phyloP scores from a whole-genome alignment of 1,140 invertebrate species.

The Macrobrachium nipponense region DNA sequence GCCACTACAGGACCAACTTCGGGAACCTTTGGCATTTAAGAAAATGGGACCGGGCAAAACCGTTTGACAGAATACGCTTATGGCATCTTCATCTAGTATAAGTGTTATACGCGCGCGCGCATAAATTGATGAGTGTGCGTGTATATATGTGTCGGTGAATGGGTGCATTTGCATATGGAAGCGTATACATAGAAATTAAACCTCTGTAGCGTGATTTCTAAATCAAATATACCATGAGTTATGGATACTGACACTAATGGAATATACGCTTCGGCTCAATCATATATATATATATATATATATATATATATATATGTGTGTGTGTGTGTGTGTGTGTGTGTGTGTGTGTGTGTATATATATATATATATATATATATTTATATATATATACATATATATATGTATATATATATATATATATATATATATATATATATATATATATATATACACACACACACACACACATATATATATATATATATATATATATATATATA shows the following conservation, averaged over 20 bases:
- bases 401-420: constrained; percentile 37
- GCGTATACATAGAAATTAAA: background rate
- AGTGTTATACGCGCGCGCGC: no score
- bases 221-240: no score
- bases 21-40: no score
- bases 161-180: background rate
- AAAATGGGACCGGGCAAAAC: no score
- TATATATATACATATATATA: constrained; percentile 32
- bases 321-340: constrained; percentile 20
- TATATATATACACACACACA: constrained; percentile 24
- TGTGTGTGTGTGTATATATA: constrained; percentile 29
- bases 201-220: no score
- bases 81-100: no score
- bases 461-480: constrained; percentile 22
- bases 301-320: constrained; percentile 28
- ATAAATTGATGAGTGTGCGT: no score
- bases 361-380: constrained; percentile 38
- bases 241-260: no score
- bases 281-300: constrained; percentile 29
- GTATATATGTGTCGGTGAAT: background rate
- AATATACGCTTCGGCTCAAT: no score
- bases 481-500: background rate
- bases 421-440: constrained; percentile 37
- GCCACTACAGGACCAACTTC: no score
- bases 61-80: no score